Base-by-base conservation (phyloP, 2,113 vertebrate genomes). In the Castor canadensis region DNA sequence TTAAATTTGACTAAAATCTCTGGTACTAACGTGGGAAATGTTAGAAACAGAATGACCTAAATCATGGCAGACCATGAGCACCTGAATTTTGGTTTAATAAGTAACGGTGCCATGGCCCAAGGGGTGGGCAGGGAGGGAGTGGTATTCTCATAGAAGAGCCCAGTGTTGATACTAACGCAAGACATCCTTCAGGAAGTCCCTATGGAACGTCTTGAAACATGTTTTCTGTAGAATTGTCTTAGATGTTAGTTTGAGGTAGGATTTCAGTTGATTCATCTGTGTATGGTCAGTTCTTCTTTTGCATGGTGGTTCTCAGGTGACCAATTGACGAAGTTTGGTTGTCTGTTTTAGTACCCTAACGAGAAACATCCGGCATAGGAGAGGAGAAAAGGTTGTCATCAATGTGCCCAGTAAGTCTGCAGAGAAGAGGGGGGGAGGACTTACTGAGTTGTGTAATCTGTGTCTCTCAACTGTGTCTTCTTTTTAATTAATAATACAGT, bases 321-420 rank as follows among this genome's bases (percentile, higher is more conserved):
- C 83, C 13, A 3, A 8, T 73, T 71, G 52, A n/a, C n/a, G 35
- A 81, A 4, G 0, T 95, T 58, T 95, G 73, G 19, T 87, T 90
- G 73, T 82, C 87, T 93, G 17, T 98, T 98, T 69, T 93, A 99
- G 99, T 97, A 99, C 99, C 10, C 98, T 99, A 94, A 99, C 99
- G 77, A 99, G 99, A 98, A 99, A 99, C 94, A 99, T 99, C 97
- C 99, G 99, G 69, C 99, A 99, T 92, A 98, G 99, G 96, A 98
- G 99, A 97, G 99, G 99, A 83, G 99, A 99, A 93, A 99, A 99
- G 96, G 99, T 99, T n/a, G 99, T 96, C 45, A 99, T 99, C 98
- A 99, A 99, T 45, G 99, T 99, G 62, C 99, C 99, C 89, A 99
- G 99, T 99, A 96, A 99, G 99, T 98, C 58, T 66, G 45, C 40